These are phyloP conservation scores for Bombus huntii DNA, from an alignment of 1,140 invertebrate genomes.

Conservation along the genomic window DNA sequence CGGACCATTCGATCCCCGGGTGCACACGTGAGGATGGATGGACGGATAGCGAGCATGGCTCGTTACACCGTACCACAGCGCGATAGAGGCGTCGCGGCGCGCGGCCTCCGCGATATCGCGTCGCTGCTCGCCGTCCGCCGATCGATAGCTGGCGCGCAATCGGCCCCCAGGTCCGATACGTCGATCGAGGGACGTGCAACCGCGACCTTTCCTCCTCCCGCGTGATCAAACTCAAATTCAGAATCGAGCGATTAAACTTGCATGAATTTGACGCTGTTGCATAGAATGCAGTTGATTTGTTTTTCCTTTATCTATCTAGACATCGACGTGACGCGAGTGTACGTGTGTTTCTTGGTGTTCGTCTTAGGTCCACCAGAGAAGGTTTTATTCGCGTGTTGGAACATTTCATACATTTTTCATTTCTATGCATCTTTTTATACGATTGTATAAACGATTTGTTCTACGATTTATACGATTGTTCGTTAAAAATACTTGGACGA, in stretches of 20 bases:
- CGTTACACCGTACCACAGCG: constrained; percentile 36
- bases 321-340: no score
- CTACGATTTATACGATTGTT: no score
- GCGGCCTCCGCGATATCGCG: constrained; percentile 33
- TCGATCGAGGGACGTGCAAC: constrained; percentile 15
- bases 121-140: neutral
- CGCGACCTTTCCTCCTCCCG: neutral
- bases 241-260: neutral
- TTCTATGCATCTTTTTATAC: no score
- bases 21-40: constrained; percentile 45
- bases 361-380: no score
- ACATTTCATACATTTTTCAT: no score
- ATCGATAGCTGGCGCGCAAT: constrained; percentile 34
- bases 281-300: no score
- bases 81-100: constrained; percentile 28
- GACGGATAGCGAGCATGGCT: constrained; percentile 23
- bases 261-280: no score
- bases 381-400: no score
- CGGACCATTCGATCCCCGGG: constrained; percentile 49
- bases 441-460: no score
- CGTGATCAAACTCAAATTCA: neutral
- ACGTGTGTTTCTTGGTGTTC: no score
- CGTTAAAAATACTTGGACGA: no score
- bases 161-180: constrained; percentile 1
- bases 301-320: no score